phyloP scores from a whole-genome alignment of 2,888 invertebrate genomes.

The Noctua pronuba region DNA sequence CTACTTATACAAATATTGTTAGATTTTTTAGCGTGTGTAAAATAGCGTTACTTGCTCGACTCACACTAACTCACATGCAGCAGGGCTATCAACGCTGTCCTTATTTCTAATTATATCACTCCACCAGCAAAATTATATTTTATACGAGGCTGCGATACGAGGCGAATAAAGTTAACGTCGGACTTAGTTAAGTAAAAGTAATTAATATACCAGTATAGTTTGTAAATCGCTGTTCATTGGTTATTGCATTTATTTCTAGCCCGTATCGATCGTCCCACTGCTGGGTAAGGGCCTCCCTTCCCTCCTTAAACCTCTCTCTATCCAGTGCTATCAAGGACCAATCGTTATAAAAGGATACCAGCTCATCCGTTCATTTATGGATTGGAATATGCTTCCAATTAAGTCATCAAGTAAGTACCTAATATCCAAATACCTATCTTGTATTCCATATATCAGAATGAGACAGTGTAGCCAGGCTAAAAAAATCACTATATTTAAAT shows the following conservation, averaged over 20 bases:
- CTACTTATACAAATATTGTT: neutral
- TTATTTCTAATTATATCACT: conserved; percentile 42
- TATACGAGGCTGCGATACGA: conserved; percentile 5
- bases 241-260: neutral
- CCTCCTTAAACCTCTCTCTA: neutral
- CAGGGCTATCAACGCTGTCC: conserved; percentile 20
- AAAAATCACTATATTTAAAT: conserved; percentile 31
- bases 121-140: conserved; percentile 19
- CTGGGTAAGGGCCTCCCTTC: neutral
- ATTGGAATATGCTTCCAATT: neutral
- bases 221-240: neutral
- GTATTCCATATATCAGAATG: conserved; percentile 4
- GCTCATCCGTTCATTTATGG: neutral
- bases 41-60: conserved; percentile 3
- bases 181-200: neutral
- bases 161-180: conserved; percentile 6
- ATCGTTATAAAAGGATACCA: neutral
- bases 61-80: conserved; percentile 35
- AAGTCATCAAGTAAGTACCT: neutral
- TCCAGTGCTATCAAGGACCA: neutral
- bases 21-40: conserved; percentile 2
- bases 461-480: conserved; percentile 7
- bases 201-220: neutral
- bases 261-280: neutral
- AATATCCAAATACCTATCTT: conserved; percentile 1